Conservation (phyloP, 2,797 vertebrate species). For the Malacoraja senta region DNA sequence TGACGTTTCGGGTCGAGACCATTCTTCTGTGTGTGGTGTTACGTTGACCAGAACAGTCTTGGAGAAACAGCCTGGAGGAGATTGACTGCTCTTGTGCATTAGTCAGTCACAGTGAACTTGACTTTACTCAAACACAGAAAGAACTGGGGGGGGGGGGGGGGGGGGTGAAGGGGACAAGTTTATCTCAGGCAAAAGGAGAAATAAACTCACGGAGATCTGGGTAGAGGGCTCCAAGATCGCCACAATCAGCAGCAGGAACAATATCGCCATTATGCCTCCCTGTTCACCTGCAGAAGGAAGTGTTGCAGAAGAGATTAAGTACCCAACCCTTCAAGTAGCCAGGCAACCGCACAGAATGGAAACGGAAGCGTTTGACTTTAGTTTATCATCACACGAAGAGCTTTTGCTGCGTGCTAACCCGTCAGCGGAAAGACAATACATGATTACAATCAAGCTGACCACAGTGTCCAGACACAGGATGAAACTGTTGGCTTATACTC, state of each 20-base stretch:
- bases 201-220: background rate
- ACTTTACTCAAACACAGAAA: background rate
- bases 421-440: too few relatives aligned
- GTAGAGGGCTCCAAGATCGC: background rate
- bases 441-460: too few relatives aligned
- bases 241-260: background rate
- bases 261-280: background rate
- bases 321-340: background rate
- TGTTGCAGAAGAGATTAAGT: background rate
- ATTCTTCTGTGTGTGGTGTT: background rate
- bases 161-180: background rate
- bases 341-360: background rate
- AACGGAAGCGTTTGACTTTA: too few relatives aligned
- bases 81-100: background rate
- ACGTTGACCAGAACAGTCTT: background rate
- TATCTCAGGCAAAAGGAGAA: too few relatives aligned
- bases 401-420: too few relatives aligned
- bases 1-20: too few relatives aligned
- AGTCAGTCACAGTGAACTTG: background rate
- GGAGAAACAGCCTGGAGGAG: background rate
- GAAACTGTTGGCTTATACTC: too few relatives aligned
- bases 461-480: too few relatives aligned
- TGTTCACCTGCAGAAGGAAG: background rate
- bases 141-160: background rate
- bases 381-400: too few relatives aligned